Evolutionary conservation across 2,888 invertebrate genomes (phyloP).

Genomic region (Brassicogethes aeneus): DNA sequence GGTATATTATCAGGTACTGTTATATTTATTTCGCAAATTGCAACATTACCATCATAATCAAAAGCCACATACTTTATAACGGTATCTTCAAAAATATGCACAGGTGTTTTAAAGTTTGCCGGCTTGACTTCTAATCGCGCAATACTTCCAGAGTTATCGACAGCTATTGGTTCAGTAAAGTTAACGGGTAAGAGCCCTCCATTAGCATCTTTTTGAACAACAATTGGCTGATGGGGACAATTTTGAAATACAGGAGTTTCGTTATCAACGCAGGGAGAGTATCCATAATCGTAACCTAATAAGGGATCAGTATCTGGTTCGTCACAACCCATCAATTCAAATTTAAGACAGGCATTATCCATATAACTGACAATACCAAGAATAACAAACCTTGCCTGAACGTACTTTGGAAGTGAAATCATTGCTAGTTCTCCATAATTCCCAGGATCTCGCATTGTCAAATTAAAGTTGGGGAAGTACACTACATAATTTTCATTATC

Average conservation of each 20-base stretch:
- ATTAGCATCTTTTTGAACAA: constrained; percentile 79
- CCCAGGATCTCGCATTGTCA: constrained; percentile 91
- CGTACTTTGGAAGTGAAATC: constrained; percentile 89
- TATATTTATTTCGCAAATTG: constrained; percentile 93
- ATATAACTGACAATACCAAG: constrained; percentile 91
- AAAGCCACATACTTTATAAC: constrained; percentile 93
- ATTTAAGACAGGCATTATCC: constrained; percentile 93
- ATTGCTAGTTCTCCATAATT: constrained; percentile 94
- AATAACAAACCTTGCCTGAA: constrained; percentile 89
- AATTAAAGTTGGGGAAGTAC: constrained; percentile 92
- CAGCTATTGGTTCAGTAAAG: constrained; percentile 87
- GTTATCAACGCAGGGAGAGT: constrained; percentile 90
- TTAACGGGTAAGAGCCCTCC: constrained; percentile 86
- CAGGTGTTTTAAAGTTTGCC: constrained; percentile 80
- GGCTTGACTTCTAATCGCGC: constrained; percentile 89
- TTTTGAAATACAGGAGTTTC: constrained; percentile 96
- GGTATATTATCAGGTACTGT: constrained; percentile 86
- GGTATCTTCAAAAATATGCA: constrained; percentile 81
- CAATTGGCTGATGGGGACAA: constrained; percentile 87
- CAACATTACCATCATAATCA: constrained; percentile 95
- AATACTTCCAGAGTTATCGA: constrained; percentile 93
- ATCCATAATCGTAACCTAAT: constrained; percentile 88
- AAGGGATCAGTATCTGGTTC: constrained; percentile 73
- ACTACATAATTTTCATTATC: constrained; percentile 93
- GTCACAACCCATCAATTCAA: constrained; percentile 93